Evolutionary conservation across 1,140 invertebrate species (phyloP).

Genomic region (Mercenaria mercenaria): DNA sequence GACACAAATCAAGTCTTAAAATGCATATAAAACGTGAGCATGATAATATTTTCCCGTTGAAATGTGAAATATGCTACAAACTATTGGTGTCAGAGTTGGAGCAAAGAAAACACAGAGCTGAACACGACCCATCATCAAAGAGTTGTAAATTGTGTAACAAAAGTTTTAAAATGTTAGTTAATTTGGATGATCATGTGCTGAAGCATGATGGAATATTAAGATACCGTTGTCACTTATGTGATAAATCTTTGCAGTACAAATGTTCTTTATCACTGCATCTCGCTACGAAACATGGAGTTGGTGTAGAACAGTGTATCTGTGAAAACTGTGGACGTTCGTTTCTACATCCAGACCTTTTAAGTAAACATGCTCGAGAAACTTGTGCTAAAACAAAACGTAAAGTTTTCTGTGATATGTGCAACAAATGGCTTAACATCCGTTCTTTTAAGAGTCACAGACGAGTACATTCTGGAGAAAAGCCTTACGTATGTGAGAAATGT

Average conservation of each 20-base stretch:
- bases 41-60: neutral
- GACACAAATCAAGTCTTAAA: neutral
- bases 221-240: neutral
- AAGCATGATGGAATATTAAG: neutral
- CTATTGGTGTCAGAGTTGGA: neutral
- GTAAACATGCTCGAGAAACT: neutral
- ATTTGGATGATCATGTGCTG: neutral
- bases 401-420: neutral
- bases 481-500: constrained; percentile 20
- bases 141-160: neutral
- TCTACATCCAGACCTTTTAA: neutral
- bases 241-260: neutral
- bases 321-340: neutral
- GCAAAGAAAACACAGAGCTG: neutral
- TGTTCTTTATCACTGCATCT: neutral
- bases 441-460: neutral
- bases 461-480: neutral
- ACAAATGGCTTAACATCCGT: too few species aligned
- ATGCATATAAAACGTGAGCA: neutral
- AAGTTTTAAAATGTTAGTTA: neutral
- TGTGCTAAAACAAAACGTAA: neutral
- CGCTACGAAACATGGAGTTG: neutral
- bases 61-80: neutral
- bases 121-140: neutral
- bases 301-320: neutral